Percentiles rank a stretch among this genome's conserved stretches.
Evolutionary conservation across 2,113 vertebrate species (phyloP).

Genomic region (Oxyruncus cristatus): DNA sequence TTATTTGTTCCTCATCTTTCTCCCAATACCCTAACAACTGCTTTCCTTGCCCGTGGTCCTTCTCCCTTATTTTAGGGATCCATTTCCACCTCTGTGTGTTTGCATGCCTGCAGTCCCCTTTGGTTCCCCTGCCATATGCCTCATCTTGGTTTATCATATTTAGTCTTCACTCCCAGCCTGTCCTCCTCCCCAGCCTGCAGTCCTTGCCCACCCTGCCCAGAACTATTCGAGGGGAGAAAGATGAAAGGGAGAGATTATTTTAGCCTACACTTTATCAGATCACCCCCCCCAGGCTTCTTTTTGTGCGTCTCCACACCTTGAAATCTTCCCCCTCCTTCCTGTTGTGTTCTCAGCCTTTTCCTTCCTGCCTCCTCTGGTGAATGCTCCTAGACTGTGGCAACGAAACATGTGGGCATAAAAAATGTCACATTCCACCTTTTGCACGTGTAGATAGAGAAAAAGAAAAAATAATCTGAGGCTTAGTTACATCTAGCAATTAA

Average conservation of each 20-base stretch:
- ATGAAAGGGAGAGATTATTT: neutral
- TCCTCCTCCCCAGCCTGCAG: neutral
- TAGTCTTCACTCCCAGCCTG: neutral
- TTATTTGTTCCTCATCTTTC: neutral
- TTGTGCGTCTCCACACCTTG: neutral
- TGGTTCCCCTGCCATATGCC: neutral
- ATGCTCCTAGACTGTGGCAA: neutral
- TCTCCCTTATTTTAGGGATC: neutral
- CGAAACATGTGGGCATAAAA: neutral
- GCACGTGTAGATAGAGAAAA: neutral
- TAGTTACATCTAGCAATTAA: neutral
- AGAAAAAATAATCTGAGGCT: neutral
- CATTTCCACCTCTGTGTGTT: neutral
- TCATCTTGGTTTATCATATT: neutral
- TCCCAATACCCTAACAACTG: neutral
- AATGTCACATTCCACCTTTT: neutral
- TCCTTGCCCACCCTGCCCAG: neutral
- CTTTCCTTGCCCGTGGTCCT: neutral
- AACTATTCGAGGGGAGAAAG: neutral
- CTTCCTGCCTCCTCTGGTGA: conserved; percentile 28
- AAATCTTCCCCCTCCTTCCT: conserved; percentile 46
- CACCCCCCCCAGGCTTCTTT: neutral
- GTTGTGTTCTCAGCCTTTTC: conserved; percentile 46
- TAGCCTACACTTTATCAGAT: neutral
- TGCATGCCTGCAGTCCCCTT: neutral